Conservation (phyloP, 2,113 vertebrate species). For the Prinia subflava region DNA sequence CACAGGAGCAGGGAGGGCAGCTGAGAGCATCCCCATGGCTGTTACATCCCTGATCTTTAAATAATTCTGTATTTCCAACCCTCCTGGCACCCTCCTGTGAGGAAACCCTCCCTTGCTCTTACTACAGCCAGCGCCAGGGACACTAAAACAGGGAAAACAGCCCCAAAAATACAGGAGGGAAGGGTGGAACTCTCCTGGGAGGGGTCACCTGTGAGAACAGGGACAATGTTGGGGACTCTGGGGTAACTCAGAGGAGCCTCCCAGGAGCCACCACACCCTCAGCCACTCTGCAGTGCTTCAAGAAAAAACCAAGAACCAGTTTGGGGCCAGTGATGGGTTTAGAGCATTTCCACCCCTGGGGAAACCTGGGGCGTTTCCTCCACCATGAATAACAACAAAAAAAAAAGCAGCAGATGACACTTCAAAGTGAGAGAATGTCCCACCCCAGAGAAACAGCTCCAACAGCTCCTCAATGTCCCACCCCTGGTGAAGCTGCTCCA, state of each 20-base stretch:
- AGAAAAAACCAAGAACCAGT: accelerated
- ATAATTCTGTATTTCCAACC: not conserved
- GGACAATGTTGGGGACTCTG: accelerated
- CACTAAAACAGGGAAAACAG: not conserved
- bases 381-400: accelerated
- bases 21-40: not conserved
- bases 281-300: not conserved
- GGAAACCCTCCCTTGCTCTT: not conserved
- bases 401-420: not conserved
- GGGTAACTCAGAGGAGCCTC: not conserved
- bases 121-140: not conserved
- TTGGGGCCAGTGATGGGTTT: not conserved
- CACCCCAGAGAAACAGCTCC: no score
- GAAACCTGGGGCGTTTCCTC: not conserved
- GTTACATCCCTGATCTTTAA: not conserved
- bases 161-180: not conserved
- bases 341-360: not conserved
- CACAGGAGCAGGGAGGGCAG: accelerated
- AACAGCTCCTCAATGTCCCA: not conserved
- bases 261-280: not conserved
- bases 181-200: not conserved
- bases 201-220: not conserved
- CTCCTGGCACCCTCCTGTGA: not conserved
- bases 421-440: not conserved
- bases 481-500: not conserved